These are phyloP conservation scores for Trichonephila clavata DNA, from an alignment of 1,140 invertebrate genomes.

Conservation along the genomic window DNA sequence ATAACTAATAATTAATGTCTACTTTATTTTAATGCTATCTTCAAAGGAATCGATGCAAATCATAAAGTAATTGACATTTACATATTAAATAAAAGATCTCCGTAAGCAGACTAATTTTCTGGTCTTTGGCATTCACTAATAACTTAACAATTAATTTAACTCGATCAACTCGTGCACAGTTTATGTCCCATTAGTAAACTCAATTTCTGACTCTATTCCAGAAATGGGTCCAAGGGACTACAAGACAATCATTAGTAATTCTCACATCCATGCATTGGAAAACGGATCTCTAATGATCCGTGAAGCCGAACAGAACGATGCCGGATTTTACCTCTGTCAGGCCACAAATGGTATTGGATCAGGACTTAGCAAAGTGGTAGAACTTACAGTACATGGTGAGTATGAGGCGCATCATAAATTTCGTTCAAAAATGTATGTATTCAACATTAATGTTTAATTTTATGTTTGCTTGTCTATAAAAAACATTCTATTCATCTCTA, in stretches of 20 bases:
- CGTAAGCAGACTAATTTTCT: neutral
- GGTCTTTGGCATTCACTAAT: neutral
- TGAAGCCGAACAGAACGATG: slow-evolving; percentile 80
- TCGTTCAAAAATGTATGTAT: no score
- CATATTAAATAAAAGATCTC: neutral
- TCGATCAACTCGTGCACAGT: neutral
- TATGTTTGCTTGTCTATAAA: no score
- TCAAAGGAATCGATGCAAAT: no score
- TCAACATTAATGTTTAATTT: no score
- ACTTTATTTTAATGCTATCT: no score
- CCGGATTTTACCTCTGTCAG: slow-evolving; percentile 86
- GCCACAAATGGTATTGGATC: slow-evolving; percentile 81
- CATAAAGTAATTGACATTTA: no score
- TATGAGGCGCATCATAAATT: neutral
- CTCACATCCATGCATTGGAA: slow-evolving; percentile 80
- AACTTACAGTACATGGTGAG: slow-evolving; percentile 81
- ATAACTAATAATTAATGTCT: no score
- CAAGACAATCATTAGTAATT: slow-evolving; percentile 78
- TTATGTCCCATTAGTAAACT: slow-evolving; percentile 38
- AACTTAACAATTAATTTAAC: slow-evolving; percentile 24
- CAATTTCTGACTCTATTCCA: slow-evolving; percentile 43
- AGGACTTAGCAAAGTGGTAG: slow-evolving; percentile 81
- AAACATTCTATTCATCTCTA: no score
- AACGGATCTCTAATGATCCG: slow-evolving; percentile 82
- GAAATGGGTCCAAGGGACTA: slow-evolving; percentile 74